Conservation (phyloP, 2,113 vertebrate species). For the Ciconia stormi region DNA sequence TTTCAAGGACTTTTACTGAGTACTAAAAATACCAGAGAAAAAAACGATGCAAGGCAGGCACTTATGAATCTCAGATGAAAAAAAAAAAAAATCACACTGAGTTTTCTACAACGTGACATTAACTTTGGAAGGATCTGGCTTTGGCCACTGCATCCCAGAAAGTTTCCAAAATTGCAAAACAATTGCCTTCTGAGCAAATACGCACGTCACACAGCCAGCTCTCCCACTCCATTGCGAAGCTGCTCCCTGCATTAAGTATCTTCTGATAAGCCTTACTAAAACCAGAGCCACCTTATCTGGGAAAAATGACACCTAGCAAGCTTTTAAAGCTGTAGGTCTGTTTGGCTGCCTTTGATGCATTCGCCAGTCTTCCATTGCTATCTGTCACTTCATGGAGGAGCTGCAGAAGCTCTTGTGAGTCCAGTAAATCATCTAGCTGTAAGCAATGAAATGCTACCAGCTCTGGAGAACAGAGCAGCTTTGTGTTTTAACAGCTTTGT, state of each 20-base stretch:
- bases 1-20: not conserved
- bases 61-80: not conserved
- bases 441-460: not conserved
- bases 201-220: not conserved
- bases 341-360: slow-evolving; percentile 20
- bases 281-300: slow-evolving; percentile 53
- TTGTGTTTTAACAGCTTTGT: not conserved
- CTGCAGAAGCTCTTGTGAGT: not conserved
- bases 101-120: not conserved
- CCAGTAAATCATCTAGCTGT: not conserved
- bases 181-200: slow-evolving; percentile 9
- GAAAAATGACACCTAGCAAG: slow-evolving; percentile 45
- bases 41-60: not conserved
- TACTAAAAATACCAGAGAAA: not conserved
- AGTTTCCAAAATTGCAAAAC: slow-evolving; percentile 60
- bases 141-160: not conserved
- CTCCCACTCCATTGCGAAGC: not conserved
- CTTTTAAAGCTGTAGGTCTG: not conserved
- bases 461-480: not conserved
- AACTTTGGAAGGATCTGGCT: not conserved
- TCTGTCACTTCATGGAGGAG: not conserved
- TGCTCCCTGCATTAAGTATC: not conserved
- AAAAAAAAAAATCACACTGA: not conserved
- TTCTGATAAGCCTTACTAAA: slow-evolving; percentile 31
- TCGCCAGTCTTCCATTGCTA: not conserved